phyloP scores from a whole-genome alignment of 2,888 invertebrate genomes.

The Trissonchulus sp. region DNA sequence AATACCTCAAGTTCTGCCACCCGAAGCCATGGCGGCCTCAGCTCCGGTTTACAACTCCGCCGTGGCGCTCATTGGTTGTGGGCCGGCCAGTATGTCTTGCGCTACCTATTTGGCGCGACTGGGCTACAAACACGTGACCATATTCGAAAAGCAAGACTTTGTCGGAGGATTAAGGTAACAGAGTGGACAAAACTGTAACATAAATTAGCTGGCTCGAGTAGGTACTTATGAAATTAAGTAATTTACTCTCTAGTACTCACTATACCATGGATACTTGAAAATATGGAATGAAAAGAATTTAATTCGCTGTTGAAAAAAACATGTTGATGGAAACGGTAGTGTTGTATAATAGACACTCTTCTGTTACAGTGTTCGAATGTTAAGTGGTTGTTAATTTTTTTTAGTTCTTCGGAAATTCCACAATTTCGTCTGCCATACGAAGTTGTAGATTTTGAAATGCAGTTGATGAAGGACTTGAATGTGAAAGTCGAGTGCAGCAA shows the following conservation, averaged over 20 bases:
- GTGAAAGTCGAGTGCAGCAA: slow-evolving; percentile 60
- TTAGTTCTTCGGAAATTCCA: slow-evolving; percentile 87
- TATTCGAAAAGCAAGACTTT: slow-evolving; percentile 80
- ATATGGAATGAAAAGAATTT: no score
- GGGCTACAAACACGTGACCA: slow-evolving; percentile 83
- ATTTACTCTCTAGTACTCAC: no score
- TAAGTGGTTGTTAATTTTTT: no score
- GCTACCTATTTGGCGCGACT: slow-evolving; percentile 88
- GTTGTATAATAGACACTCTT: no score
- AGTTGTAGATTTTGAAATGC: slow-evolving; percentile 85
- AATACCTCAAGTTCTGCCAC: slow-evolving; percentile 75
- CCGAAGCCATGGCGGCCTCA: slow-evolving; percentile 58
- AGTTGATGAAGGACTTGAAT: slow-evolving; percentile 82
- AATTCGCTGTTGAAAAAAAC: no score
- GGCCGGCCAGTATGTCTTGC: slow-evolving; percentile 91
- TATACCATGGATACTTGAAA: no score
- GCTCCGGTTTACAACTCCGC: slow-evolving; percentile 59
- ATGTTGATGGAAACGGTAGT: slow-evolving; percentile 21
- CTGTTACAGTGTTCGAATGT: no score
- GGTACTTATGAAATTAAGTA: no score
- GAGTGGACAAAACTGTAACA: no score
- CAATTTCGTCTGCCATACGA: slow-evolving; percentile 89
- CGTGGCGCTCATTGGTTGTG: slow-evolving; percentile 84
- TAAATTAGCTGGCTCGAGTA: no score
- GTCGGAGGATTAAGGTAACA: slow-evolving; percentile 83